Evolutionary conservation across 2,797 vertebrate genomes (phyloP), one percentile per base, ranked within the genome.

Genomic region (Silurus lanzhouensis): DNA sequence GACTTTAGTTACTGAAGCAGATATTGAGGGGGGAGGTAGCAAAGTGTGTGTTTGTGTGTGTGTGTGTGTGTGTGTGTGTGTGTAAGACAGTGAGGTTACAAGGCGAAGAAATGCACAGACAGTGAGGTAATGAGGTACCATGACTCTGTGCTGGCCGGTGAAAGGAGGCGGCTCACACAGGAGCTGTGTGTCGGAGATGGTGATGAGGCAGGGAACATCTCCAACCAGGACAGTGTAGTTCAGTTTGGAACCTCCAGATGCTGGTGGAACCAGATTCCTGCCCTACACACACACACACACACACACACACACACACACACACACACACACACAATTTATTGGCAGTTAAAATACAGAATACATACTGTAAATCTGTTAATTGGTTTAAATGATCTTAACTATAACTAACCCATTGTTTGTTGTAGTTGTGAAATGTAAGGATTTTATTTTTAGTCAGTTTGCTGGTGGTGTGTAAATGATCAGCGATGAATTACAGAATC

Each of bases 201-300:
- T 99, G 89, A 99, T 95, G 0, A 96, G 91, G 0, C 98, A 99
- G 0, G 96, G 96, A 0, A 94, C 96, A 9, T 98, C 97, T 44
- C 98, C 98, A 0, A 99, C 95, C 92, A 98, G 91, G 88, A 99
- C 97, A 0, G 97, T 97, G 95, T 99, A 99, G 92, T 98, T 99
- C 89, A 99, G 95, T 90, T 96, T 96, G 81, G 96, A 96, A 81
- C 97, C 97, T 15, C 97, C 97, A 0, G 96, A 94, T 17, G 96
- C 96, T 0, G 97, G 97, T 0, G 98, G 98, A 82, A 98, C 96
- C 91, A 99, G 94, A 91, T 99, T 98, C 87, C 96, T 97, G 72
- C 98, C 98, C 98, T 99, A 92, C 70, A 89, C 85, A 83, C 70
- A 89, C 19, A 81, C 44, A 64, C 19, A 74, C 27, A 60, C 58